Evolutionary conservation across 2,113 vertebrate genomes (phyloP).

Genomic region (Marcusenius ussheri): DNA sequence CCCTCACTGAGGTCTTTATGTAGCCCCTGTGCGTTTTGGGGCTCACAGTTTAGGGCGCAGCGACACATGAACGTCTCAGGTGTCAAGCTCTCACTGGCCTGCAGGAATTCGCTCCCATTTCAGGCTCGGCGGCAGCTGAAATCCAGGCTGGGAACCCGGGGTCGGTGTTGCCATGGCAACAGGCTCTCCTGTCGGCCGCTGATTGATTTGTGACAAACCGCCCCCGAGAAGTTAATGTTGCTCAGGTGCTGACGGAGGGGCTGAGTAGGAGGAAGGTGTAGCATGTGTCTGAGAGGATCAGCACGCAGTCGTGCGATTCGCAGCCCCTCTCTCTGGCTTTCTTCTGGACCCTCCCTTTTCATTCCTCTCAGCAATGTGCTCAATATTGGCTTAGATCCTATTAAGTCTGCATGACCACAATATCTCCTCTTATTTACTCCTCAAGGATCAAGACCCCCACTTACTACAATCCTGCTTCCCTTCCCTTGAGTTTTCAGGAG

Average conservation of each 20-base stretch:
- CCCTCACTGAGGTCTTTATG: not conserved
- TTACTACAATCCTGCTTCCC: not conserved
- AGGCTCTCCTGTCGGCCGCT: not conserved
- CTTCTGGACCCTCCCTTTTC: not conserved
- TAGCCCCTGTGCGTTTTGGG: not conserved
- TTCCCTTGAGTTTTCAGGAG: not conserved
- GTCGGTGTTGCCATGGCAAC: constrained; percentile 5
- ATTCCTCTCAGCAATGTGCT: not conserved
- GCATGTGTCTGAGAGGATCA: not conserved
- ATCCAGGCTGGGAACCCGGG: not conserved
- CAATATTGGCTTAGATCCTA: not conserved
- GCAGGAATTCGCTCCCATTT: not conserved
- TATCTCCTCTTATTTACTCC: not conserved
- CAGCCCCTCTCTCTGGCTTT: not conserved
- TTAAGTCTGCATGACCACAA: not conserved
- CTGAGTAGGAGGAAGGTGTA: not conserved
- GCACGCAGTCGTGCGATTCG: not conserved
- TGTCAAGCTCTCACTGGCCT: not conserved
- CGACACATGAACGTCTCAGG: not conserved
- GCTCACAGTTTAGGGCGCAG: not conserved
- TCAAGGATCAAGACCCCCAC: not conserved
- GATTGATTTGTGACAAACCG: constrained; percentile 4
- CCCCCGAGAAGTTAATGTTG: not conserved
- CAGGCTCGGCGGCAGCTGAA: not conserved
- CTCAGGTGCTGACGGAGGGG: not conserved